phyloP scores from a whole-genome alignment of 2,113 vertebrate genomes.

The Semnornis frantzii region DNA sequence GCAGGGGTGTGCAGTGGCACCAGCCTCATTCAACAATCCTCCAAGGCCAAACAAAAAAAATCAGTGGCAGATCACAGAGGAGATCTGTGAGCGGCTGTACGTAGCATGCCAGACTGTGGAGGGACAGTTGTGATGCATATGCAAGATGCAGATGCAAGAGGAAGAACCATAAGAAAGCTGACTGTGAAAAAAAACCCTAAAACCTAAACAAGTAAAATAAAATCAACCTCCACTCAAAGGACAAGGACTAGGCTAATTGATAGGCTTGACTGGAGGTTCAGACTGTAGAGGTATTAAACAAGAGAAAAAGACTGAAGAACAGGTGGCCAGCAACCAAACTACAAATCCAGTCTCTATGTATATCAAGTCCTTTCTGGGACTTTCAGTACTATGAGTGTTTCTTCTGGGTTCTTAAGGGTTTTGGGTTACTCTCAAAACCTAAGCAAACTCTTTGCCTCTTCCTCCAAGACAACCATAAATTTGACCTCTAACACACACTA shows the following conservation, averaged over 20 bases:
- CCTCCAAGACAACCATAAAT: neutral
- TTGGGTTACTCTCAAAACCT: neutral
- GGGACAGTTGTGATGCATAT: neutral
- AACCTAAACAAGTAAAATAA: neutral
- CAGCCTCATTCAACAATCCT: neutral
- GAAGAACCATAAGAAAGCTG: neutral
- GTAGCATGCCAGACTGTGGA: fast-evolving
- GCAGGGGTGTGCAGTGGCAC: neutral
- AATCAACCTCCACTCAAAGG: neutral
- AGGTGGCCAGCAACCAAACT: neutral
- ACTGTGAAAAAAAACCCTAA: neutral
- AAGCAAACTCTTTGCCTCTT: neutral
- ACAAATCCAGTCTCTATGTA: neutral
- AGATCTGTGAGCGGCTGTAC: neutral
- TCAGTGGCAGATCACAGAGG: neutral
- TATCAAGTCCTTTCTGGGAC: neutral
- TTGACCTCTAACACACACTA: neutral
- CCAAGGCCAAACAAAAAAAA: neutral
- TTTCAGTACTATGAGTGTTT: neutral
- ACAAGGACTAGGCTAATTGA: neutral
- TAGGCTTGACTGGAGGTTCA: neutral
- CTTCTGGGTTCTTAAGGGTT: neutral
- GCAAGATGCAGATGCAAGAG: neutral
- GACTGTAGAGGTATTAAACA: neutral
- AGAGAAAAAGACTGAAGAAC: neutral